Percentiles rank a stretch among this genome's conserved stretches.
These are phyloP conservation scores for Chaetorhynchus papuensis DNA, from an alignment of 2,113 vertebrate genomes.

Conservation along the genomic window DNA sequence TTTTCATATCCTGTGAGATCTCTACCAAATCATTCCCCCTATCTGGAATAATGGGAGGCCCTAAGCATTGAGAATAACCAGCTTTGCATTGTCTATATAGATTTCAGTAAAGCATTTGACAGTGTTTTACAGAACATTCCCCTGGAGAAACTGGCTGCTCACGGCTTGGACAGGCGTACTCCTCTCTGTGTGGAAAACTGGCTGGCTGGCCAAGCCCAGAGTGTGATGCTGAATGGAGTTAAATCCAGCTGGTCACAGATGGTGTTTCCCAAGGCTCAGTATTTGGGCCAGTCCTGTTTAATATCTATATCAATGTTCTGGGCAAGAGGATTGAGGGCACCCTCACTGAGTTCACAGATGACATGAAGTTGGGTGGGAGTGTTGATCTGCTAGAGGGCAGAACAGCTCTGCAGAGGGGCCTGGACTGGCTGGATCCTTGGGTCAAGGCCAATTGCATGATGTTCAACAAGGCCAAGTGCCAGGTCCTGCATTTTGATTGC, in stretches of 20 bases:
- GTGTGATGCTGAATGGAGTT: too few relatives aligned
- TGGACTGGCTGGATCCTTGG: neutral
- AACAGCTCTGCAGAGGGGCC: neutral
- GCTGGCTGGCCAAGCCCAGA: neutral
- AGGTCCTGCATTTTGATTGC: neutral
- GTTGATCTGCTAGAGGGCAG: neutral
- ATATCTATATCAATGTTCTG: neutral
- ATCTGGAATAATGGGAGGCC: neutral
- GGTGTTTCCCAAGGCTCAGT: neutral
- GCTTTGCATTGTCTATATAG: neutral
- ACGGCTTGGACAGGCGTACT: neutral
- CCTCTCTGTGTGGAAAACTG: neutral
- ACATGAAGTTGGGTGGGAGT: neutral
- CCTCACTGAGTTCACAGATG: neutral
- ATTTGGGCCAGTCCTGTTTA: neutral
- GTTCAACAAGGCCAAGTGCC: neutral
- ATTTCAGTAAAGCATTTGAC: neutral
- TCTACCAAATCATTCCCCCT: neutral
- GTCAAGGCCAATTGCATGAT: neutral
- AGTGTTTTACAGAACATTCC: neutral
- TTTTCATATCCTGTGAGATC: neutral
- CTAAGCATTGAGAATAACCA: neutral
- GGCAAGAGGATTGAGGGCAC: neutral
- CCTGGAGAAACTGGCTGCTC: neutral
- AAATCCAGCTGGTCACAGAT: neutral